phyloP scores from a whole-genome alignment of 2,797 vertebrate genomes.

The Ptychobarbus kaznakovi region DNA sequence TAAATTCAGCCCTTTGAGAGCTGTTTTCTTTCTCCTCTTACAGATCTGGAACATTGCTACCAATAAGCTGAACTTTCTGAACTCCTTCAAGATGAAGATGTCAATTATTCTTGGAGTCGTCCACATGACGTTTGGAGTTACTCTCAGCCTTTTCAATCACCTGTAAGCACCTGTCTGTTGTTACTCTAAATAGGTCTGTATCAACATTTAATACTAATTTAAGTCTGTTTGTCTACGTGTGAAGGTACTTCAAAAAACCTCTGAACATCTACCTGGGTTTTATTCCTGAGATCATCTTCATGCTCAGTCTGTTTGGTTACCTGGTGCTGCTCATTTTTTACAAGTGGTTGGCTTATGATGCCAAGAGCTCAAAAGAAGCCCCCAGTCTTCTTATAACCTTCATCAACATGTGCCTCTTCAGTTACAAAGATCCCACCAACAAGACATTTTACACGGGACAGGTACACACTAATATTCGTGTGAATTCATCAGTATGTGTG shows the following conservation, averaged over 20 bases:
- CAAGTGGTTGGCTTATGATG: conserved; percentile 91
- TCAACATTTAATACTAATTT: neutral
- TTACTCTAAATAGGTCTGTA: neutral
- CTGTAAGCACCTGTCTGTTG: conserved; percentile 67
- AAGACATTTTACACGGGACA: conserved; percentile 91
- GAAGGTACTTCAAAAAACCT: conserved; percentile 95
- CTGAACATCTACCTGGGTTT: conserved; percentile 95
- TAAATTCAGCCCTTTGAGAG: neutral
- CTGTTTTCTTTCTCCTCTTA: neutral
- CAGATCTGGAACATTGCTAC: conserved; percentile 96
- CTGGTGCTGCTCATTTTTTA: conserved; percentile 93
- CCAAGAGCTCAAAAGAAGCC: conserved; percentile 81
- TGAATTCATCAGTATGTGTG: neutral
- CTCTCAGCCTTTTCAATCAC: conserved; percentile 82
- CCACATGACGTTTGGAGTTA: conserved; percentile 95
- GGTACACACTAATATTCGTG: conserved; percentile 70
- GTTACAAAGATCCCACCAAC: conserved; percentile 81
- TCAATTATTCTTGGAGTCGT: conserved; percentile 92
- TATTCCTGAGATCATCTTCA: conserved; percentile 96
- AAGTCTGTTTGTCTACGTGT: conserved; percentile 28
- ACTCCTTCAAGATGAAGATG: conserved; percentile 99
- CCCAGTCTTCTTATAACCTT: conserved; percentile 97
- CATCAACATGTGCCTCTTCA: conserved; percentile 99
- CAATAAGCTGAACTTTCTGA: conserved; percentile 97
- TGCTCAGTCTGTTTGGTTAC: conserved; percentile 93